Conservation (phyloP, 1,140 invertebrate species). For the Fopius arisanus region DNA sequence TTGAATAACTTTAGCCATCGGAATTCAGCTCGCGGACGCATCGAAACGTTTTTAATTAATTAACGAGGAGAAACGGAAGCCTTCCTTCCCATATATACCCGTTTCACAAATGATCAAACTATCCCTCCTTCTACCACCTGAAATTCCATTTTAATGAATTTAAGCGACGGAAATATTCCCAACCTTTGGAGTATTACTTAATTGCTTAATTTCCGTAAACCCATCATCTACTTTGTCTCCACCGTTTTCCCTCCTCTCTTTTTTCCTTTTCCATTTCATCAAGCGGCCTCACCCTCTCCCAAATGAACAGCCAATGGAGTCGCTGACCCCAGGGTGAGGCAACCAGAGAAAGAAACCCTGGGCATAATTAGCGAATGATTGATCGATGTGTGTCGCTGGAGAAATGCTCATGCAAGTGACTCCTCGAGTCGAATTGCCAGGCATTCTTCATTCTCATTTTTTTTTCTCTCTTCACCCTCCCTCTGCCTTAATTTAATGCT, state of each 20-base stretch:
- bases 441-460: conserved; percentile 4
- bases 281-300: conserved; percentile 1
- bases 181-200: conserved; percentile 36
- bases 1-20: conserved; percentile 18
- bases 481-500: conserved; percentile 32
- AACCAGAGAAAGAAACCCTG: conserved; percentile 58
- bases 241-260: conserved; percentile 24
- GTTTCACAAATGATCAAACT: conserved; percentile 11
- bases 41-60: conserved; percentile 20
- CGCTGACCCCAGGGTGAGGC: conserved; percentile 26
- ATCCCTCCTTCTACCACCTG: background rate
- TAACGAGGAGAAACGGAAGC: conserved; percentile 25
- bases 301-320: background rate
- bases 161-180: conserved; percentile 7
- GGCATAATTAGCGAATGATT: conserved; percentile 64
- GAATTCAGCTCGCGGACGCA: conserved; percentile 10
- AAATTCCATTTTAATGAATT: conserved; percentile 14
- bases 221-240: conserved; percentile 41
- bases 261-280: conserved; percentile 7
- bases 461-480: conserved; percentile 10
- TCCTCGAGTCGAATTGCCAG: background rate
- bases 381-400: conserved; percentile 57
- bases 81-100: background rate
- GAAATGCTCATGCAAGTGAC: conserved; percentile 19
- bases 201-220: conserved; percentile 60